Evolutionary conservation across 2,113 vertebrate species (phyloP).

Genomic region (Chloropsis cyanopogon): DNA sequence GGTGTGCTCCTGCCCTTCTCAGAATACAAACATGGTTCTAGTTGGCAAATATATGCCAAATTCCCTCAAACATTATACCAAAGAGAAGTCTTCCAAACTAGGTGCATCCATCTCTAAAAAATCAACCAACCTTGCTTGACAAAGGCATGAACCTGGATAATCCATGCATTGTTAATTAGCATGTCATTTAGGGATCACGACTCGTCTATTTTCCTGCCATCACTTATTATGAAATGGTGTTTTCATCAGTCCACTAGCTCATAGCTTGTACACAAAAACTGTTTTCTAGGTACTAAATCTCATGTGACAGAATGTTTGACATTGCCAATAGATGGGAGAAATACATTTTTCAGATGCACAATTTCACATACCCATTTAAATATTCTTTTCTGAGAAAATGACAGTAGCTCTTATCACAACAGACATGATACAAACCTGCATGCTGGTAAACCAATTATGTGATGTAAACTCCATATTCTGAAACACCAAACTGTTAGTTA

Average conservation of each 20-base stretch:
- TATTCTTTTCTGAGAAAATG: slow-evolving; percentile 39
- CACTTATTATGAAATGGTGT: neutral
- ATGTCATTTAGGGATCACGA: neutral
- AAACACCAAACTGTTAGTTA: slow-evolving; percentile 2
- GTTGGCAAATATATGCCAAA: neutral
- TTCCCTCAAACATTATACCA: neutral
- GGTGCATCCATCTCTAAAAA: neutral
- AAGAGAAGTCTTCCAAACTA: neutral
- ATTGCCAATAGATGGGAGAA: neutral
- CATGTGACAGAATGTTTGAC: neutral
- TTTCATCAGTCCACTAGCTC: neutral
- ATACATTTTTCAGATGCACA: neutral
- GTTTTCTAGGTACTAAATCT: neutral
- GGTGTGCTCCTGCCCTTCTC: neutral
- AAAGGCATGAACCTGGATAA: neutral
- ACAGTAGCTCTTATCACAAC: slow-evolving; percentile 37
- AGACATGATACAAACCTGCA: slow-evolving; percentile 10
- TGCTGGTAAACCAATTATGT: slow-evolving; percentile 1
- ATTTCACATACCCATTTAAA: slow-evolving; percentile 40
- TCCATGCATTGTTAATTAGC: neutral
- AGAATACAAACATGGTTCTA: neutral
- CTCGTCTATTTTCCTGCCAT: neutral
- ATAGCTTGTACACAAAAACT: neutral
- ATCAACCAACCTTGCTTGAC: neutral
- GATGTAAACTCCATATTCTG: neutral